Percentiles rank a stretch among this genome's conserved stretches.
Evolutionary conservation across 2,888 invertebrate species (phyloP).

Genomic region (Phortica okadai): DNA sequence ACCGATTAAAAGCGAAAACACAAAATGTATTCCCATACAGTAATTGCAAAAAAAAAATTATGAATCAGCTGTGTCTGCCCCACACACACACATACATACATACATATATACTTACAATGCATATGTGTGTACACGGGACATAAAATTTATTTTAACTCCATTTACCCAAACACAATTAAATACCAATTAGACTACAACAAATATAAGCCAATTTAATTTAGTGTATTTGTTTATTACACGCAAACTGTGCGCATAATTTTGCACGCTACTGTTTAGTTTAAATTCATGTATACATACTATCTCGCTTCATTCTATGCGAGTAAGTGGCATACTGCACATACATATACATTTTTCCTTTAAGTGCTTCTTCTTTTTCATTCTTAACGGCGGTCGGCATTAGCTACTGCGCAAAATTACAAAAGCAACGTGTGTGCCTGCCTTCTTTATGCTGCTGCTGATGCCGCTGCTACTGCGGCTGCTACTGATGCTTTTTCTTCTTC

Average conservation of each 20-base stretch:
- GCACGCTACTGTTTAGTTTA: constrained; percentile 2
- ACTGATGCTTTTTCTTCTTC: neutral
- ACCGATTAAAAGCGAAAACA: too few species aligned
- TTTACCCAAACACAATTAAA: neutral
- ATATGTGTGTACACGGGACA: neutral
- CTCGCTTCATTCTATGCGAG: neutral
- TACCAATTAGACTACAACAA: neutral
- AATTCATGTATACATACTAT: neutral
- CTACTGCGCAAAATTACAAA: constrained; percentile 26
- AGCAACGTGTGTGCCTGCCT: neutral
- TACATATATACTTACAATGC: neutral
- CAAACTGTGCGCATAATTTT: constrained; percentile 19
- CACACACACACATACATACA: constrained; percentile 11
- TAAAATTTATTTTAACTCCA: neutral
- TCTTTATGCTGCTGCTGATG: neutral
- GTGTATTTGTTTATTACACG: neutral
- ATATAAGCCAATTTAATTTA: neutral
- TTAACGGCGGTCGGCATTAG: neutral
- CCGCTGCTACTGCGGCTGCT: neutral
- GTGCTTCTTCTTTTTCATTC: too few species aligned
- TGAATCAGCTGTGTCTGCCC: neutral
- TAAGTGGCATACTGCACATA: neutral
- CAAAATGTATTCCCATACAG: neutral
- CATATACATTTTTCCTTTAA: neutral
- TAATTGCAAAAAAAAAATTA: constrained; percentile 1